Evolutionary conservation across 2,113 vertebrate genomes (phyloP).

Genomic region (Nycticebus coucang): DNA sequence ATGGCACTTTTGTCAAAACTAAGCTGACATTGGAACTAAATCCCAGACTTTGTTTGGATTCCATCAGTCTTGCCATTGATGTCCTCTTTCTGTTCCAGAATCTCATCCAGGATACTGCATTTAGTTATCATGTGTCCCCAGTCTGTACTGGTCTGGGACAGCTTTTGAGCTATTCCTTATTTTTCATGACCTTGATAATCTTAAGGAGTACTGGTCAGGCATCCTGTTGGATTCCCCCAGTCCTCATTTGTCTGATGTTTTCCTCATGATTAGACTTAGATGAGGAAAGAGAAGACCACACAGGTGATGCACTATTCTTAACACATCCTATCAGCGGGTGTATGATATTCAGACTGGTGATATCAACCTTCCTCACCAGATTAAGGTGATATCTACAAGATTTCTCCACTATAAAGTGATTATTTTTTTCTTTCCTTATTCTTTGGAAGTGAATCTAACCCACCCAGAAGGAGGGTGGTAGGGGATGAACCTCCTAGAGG

Average conservation of each 20-base stretch:
- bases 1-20: not conserved
- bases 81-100: not conserved
- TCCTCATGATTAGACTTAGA: not conserved
- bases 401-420: not conserved
- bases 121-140: not conserved
- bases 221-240: not conserved
- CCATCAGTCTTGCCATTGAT: not conserved
- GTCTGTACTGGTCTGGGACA: not conserved
- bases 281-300: not conserved
- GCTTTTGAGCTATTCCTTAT: not conserved
- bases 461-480: not conserved
- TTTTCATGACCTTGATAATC: not conserved
- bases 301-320: not conserved
- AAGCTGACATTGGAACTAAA: not conserved
- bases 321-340: not conserved
- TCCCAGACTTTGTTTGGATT: not conserved
- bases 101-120: not conserved
- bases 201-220: not conserved
- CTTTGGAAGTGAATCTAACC: not conserved
- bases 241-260: not conserved
- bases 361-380: not conserved
- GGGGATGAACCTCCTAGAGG: not conserved
- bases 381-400: not conserved
- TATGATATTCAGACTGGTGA: not conserved
- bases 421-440: not conserved